Evolutionary conservation across 2,113 vertebrate genomes (phyloP).

Genomic region (Pygoscelis adeliae): DNA sequence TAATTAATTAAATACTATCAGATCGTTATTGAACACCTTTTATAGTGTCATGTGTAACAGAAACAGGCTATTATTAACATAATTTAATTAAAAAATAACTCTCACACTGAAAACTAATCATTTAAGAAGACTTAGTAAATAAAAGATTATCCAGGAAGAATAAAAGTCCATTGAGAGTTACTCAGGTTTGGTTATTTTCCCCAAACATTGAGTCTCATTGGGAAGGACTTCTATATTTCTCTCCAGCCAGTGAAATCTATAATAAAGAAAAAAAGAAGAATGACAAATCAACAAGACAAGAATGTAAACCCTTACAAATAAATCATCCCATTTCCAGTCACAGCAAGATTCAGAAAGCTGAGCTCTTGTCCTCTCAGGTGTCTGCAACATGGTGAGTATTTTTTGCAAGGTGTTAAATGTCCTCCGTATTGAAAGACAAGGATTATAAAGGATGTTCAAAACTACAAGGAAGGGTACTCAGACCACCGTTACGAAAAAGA

Average conservation of each 20-base stretch:
- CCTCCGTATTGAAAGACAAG: not conserved
- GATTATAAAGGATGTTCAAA: not conserved
- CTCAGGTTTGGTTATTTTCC: not conserved
- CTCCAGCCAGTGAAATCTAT: not conserved
- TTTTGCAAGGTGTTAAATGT: not conserved
- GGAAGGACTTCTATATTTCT: not conserved
- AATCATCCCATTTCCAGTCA: not conserved
- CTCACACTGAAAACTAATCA: not conserved
- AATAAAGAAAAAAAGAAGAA: not conserved
- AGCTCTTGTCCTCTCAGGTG: not conserved
- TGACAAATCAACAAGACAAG: not conserved
- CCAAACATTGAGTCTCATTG: not conserved
- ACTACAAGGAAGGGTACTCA: not conserved
- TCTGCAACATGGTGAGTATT: not conserved
- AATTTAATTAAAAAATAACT: slow-evolving; percentile 35
- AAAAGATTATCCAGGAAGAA: not conserved
- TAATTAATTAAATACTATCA: slow-evolving; percentile 42
- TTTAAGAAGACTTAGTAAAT: not conserved
- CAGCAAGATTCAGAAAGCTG: not conserved
- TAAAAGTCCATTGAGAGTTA: not conserved
- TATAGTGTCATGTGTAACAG: not conserved
- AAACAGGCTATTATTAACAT: not conserved
- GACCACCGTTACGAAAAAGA: not conserved
- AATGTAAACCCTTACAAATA: not conserved
- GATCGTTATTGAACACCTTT: slow-evolving; percentile 6